Percentiles rank a stretch among this genome's conserved stretches.
phyloP scores from a whole-genome alignment of 2,888 invertebrate species.

The Ormyrus thymus region DNA sequence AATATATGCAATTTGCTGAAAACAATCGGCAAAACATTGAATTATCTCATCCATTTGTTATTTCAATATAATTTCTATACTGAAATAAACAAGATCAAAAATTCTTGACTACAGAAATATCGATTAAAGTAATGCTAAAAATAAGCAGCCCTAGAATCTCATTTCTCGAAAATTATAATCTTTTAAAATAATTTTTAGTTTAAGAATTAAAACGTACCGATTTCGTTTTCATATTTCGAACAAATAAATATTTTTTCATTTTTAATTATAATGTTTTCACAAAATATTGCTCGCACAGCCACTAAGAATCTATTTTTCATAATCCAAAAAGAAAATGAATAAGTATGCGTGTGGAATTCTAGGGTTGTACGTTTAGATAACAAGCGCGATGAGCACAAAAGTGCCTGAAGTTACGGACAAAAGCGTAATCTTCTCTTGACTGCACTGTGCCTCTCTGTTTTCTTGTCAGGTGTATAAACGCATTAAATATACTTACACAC shows the following conservation, averaged over 20 bases:
- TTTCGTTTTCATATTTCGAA: too few relatives aligned
- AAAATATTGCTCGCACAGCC: not conserved
- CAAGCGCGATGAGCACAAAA: constrained; percentile 48
- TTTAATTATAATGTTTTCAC: too few relatives aligned
- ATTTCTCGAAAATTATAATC: not conserved
- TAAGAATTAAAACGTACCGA: too few relatives aligned
- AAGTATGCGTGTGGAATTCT: constrained; percentile 11
- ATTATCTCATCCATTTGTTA: not conserved
- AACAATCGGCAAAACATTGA: not conserved
- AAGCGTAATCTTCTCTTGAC: constrained; percentile 49
- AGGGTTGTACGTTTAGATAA: constrained; percentile 31
- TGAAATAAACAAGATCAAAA: constrained; percentile 11
- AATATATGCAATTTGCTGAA: constrained; percentile 9
- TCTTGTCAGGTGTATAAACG: constrained; percentile 30
- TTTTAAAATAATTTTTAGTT: too few relatives aligned
- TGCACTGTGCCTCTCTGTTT: constrained; percentile 54
- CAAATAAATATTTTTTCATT: too few relatives aligned
- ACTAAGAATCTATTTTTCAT: not conserved
- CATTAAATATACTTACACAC: not conserved
- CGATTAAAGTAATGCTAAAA: not conserved
- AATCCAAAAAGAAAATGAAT: constrained; percentile 16
- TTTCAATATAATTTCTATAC: not conserved
- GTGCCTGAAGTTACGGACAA: constrained; percentile 53
- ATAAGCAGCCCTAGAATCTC: constrained; percentile 29
- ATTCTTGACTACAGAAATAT: not conserved